Conservation (phyloP, 2,113 vertebrate genomes). For the Patagioenas fasciata region DNA sequence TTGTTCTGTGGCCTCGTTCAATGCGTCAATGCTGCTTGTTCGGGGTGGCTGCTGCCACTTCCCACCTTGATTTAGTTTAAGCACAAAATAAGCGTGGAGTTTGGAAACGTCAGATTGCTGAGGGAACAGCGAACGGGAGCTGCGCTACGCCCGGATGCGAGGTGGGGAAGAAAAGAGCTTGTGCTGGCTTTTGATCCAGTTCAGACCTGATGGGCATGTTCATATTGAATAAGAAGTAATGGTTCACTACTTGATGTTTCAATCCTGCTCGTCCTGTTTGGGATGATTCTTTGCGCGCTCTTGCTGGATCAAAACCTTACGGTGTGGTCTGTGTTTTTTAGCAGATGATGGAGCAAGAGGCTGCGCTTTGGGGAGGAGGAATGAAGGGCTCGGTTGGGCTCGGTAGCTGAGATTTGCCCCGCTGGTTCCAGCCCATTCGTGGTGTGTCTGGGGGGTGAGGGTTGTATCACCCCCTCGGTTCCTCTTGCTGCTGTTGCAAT, state of each 20-base stretch:
- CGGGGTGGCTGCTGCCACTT: neutral
- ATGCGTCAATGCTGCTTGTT: neutral
- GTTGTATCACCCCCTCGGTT: neutral
- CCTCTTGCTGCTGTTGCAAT: neutral
- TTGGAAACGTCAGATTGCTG: neutral
- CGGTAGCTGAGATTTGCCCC: neutral
- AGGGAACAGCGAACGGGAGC: neutral
- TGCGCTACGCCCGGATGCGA: neutral
- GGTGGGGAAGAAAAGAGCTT: neutral
- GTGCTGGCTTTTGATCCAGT: conserved; percentile 3
- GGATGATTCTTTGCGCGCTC: neutral
- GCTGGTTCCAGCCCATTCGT: fast-evolving
- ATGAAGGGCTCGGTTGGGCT: neutral
- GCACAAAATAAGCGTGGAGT: neutral
- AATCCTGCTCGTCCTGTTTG: conserved; percentile 19
- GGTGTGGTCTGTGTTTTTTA: neutral
- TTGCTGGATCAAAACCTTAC: neutral
- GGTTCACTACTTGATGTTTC: neutral
- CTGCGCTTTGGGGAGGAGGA: neutral
- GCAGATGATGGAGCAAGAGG: neutral
- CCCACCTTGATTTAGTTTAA: neutral
- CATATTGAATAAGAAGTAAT: neutral
- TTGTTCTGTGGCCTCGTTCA: conserved; percentile 46
- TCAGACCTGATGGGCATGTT: neutral
- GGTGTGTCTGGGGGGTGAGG: neutral